Base-by-base conservation (phyloP, 2,888 invertebrate species). In the Folsomia manolachei region DNA sequence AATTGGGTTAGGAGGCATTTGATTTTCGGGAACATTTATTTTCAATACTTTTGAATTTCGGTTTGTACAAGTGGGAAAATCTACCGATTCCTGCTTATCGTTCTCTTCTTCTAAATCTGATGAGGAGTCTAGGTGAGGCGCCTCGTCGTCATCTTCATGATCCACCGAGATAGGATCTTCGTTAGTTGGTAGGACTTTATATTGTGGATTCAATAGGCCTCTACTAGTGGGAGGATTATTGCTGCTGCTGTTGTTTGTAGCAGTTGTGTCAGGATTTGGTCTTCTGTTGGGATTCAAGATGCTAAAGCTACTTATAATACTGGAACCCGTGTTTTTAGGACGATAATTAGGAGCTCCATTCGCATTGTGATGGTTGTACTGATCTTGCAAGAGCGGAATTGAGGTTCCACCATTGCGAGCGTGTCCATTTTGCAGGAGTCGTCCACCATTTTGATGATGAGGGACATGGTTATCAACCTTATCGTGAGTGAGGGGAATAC, bases 341-440 rank as follows among this genome's bases (percentile, higher is more conserved):
- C 56, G 21, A 56, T 56, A 19, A 4, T 56, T 56, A 21, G 56
- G 56, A 56, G 19, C n/a, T 4, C 18, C 21, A 21, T 56, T 21
- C 18, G 18, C 7, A n/a, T 7, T 56, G 19, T 7, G 21, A 56
- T 4, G 7, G n/a, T n/a, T 56, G 18, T 18, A 14, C 7, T 56
- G 56, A 56, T 21, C n/a, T 18, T 56, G 56, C n/a, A 56, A 56
- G 4, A 56, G 56, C 7, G 56, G 56, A 21, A 56, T n/a, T 7
- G 7, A 14, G 4, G 56, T 56, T n/a, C 56, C 21, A 56, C 56
- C 56, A 56, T 56, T 56, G 4, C 19, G 56, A 56, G 56, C 4
- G 56, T 56, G 56, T 4, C 56, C 56, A 56, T 56, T 56, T 56
- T 56, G 56, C 56, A n/a, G n/a, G n/a, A 56, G 7, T 19, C 56